Conservation (phyloP, 1,140 invertebrate genomes). For the Samia ricini region DNA sequence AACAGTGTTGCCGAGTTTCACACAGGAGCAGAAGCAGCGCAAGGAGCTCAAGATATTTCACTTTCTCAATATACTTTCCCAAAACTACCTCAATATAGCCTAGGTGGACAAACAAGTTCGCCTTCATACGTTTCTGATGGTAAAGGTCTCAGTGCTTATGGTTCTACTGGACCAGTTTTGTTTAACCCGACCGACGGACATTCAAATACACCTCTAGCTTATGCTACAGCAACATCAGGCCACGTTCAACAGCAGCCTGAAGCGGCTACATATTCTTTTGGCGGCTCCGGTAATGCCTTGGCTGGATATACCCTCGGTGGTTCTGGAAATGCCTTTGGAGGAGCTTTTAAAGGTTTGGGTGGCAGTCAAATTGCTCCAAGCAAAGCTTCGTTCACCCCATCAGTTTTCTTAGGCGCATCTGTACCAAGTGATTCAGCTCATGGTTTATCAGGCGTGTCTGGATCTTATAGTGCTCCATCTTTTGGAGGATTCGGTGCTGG, state of each 20-base stretch:
- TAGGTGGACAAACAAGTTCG: slow-evolving; percentile 30
- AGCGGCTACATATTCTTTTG: slow-evolving; percentile 25
- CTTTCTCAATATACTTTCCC: slow-evolving; percentile 46
- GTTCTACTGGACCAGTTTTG: slow-evolving; percentile 62
- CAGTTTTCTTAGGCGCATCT: slow-evolving; percentile 59
- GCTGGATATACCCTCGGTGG: slow-evolving; percentile 22
- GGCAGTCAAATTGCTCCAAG: slow-evolving; percentile 42
- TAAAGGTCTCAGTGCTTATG: slow-evolving; percentile 59
- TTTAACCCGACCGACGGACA: slow-evolving; percentile 52
- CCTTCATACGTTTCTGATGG: slow-evolving; percentile 57
- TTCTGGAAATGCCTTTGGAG: slow-evolving; percentile 25
- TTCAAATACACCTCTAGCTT: slow-evolving; percentile 20
- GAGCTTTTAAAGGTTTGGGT: slow-evolving; percentile 42
- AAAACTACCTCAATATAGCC: slow-evolving; percentile 44
- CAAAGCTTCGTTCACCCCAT: slow-evolving; percentile 65
- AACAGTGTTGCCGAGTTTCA: slow-evolving; percentile 27
- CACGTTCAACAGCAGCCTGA: slow-evolving; percentile 39
- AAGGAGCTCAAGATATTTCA: slow-evolving; percentile 31
- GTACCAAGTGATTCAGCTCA: slow-evolving; percentile 51
- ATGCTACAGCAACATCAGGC: slow-evolving; percentile 41
- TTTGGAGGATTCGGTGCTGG: slow-evolving; percentile 44
- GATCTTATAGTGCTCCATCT: slow-evolving; percentile 50
- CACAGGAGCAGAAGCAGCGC: slow-evolving; percentile 35
- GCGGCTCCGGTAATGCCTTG: slow-evolving; percentile 29
- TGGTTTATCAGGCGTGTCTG: slow-evolving; percentile 38